phyloP scores from a whole-genome alignment of 2,113 vertebrate genomes.

The Melierax canorus region DNA sequence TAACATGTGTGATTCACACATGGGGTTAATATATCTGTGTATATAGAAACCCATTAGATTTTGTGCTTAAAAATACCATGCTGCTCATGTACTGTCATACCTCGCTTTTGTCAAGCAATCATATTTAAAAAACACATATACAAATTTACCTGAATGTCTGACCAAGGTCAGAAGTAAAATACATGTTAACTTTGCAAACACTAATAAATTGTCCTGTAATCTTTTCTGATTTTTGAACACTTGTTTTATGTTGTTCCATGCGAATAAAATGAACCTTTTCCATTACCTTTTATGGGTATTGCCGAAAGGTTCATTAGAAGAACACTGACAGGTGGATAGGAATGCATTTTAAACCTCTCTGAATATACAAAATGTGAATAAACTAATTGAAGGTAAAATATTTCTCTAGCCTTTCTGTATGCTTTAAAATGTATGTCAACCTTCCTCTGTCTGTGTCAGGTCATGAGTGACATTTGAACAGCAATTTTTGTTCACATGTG shows the following conservation, averaged over 20 bases:
- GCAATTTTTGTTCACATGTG: neutral
- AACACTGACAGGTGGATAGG: neutral
- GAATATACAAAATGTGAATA: neutral
- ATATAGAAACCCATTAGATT: neutral
- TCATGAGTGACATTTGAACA: constrained; percentile 30
- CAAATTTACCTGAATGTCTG: neutral
- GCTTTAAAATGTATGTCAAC: neutral
- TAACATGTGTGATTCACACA: neutral
- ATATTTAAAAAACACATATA: neutral
- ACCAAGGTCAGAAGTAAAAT: neutral
- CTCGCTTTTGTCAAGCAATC: neutral
- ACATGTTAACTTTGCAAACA: neutral
- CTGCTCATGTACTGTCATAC: neutral
- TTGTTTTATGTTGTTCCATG: neutral
- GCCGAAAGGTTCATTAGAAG: neutral
- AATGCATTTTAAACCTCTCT: neutral
- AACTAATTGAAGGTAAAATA: neutral
- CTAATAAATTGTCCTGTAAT: neutral
- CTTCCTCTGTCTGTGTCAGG: neutral
- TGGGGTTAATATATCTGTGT: neutral
- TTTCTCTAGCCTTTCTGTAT: neutral
- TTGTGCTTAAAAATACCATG: neutral
- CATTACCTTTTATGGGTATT: neutral
- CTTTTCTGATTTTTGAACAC: neutral
- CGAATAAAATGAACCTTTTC: neutral